Conservation (phyloP, 2,113 vertebrate species). For the Myocastor coypus region DNA sequence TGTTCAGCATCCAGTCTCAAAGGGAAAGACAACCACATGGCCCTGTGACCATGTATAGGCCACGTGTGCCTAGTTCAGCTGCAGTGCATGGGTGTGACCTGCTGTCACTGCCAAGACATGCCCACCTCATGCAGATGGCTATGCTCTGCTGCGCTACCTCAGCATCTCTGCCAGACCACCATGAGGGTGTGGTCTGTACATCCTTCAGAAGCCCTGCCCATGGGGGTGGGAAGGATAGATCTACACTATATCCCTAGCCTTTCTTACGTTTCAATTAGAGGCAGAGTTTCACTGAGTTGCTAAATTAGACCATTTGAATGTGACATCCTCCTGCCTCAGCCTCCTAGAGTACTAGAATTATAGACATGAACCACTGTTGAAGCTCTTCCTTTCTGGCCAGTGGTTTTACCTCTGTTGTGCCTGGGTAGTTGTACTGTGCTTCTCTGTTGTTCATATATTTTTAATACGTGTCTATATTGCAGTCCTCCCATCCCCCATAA, state of each 20-base stretch:
- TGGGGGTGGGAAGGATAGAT: not conserved
- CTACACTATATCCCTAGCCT: not conserved
- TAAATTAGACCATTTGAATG: not conserved
- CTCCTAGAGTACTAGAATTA: not conserved
- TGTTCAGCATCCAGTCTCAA: not conserved
- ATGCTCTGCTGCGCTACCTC: not conserved
- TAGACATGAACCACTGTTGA: not conserved
- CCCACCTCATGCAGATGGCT: too few relatives aligned
- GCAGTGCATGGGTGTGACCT: too few relatives aligned
- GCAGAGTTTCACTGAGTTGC: not conserved
- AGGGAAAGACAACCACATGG: not conserved
- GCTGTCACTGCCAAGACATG: not conserved
- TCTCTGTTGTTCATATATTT: not conserved
- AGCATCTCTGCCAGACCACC: not conserved
- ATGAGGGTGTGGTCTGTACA: rapidly evolving
- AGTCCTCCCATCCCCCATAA: too few relatives aligned
- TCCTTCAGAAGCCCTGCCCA: too few relatives aligned
- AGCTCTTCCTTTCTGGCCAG: not conserved
- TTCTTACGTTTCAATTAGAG: not conserved
- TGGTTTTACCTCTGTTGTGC: not conserved
- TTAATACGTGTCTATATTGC: too few relatives aligned
- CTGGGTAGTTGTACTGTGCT: not conserved
- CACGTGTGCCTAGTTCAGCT: not conserved
- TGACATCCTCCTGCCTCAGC: not conserved
- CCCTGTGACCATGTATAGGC: too few relatives aligned